Percentiles rank a stretch among this genome's conserved stretches.
phyloP scores from a whole-genome alignment of 2,113 vertebrate species.

The Sylvicapra grimmia region DNA sequence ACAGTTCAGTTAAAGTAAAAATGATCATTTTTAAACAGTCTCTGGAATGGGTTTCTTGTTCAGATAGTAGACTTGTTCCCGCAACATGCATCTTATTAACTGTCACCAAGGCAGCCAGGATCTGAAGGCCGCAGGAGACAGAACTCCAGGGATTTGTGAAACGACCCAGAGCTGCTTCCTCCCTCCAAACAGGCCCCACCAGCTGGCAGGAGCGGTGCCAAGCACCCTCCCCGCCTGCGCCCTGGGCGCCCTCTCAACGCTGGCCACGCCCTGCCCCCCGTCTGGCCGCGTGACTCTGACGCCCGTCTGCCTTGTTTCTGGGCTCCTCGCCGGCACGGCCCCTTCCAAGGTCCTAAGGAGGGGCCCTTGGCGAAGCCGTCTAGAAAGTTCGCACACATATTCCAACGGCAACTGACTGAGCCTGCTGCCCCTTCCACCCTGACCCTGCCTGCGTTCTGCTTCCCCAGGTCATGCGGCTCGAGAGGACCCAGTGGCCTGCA shows the following conservation, averaged over 20 bases:
- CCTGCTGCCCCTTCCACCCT: not conserved
- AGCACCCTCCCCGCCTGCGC: not conserved
- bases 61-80: not conserved
- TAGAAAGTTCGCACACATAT: not conserved
- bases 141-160: not conserved
- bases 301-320: not conserved
- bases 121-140: not conserved
- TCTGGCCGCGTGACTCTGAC: not conserved
- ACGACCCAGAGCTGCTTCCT: not conserved
- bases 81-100: not conserved
- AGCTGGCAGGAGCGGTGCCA: not conserved
- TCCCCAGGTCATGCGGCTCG: not conserved
- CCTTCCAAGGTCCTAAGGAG: not conserved
- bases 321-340: not conserved
- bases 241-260: accelerated
- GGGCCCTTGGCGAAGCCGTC: not conserved
- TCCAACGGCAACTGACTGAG: not conserved
- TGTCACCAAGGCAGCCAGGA: not conserved
- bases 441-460: not conserved
- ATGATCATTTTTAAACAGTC: not conserved
- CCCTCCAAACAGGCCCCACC: not conserved
- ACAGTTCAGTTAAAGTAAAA: not conserved
- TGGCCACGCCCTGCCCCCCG: not conserved
- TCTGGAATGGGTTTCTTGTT: not conserved
- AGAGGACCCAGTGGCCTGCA: not conserved